A percentile compares a stretch with the other conserved stretches of the same genome.
Evolutionary conservation across 2,797 vertebrate species (phyloP).

Genomic region (Falco columbarius): DNA sequence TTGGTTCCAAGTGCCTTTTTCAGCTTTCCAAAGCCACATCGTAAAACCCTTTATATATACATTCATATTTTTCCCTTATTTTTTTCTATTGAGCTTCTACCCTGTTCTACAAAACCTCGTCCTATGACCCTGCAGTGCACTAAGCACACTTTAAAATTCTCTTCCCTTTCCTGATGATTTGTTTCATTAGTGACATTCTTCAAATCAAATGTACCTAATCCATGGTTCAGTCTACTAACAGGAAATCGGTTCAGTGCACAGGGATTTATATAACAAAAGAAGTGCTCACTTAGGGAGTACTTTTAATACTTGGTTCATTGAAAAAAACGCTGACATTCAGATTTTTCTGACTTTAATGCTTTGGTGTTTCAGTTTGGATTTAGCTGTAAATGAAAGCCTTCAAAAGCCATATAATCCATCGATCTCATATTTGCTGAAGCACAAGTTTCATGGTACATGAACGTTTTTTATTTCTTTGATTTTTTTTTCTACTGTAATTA

Average conservation of each 20-base stretch:
- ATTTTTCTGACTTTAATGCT: slow-evolving; percentile 71
- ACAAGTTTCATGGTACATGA: slow-evolving; percentile 64
- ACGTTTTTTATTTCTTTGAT: slow-evolving; percentile 58
- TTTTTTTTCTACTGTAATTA: slow-evolving; percentile 54
- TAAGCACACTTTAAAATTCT: slow-evolving; percentile 54
- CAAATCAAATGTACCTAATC: slow-evolving; percentile 79
- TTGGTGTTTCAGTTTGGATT: slow-evolving; percentile 76
- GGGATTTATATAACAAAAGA: slow-evolving; percentile 78
- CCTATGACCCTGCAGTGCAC: slow-evolving; percentile 36
- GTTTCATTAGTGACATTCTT: slow-evolving; percentile 78
- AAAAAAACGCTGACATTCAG: slow-evolving; percentile 71
- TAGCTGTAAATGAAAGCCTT: slow-evolving; percentile 76
- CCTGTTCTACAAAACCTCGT: slow-evolving; percentile 9
- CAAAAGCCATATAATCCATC: slow-evolving; percentile 73
- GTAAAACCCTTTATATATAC: slow-evolving; percentile 49
- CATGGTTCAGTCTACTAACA: slow-evolving; percentile 72
- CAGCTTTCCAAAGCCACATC: slow-evolving; percentile 31
- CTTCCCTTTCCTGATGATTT: slow-evolving; percentile 69
- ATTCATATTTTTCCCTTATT: neutral
- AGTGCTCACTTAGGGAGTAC: slow-evolving; percentile 73
- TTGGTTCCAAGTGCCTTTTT: neutral
- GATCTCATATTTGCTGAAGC: slow-evolving; percentile 75
- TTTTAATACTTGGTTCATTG: slow-evolving; percentile 76
- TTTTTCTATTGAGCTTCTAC: slow-evolving; percentile 45
- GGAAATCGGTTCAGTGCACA: slow-evolving; percentile 76